Evolutionary conservation across 2,113 vertebrate species (phyloP).

Genomic region (Marcusenius ussheri): DNA sequence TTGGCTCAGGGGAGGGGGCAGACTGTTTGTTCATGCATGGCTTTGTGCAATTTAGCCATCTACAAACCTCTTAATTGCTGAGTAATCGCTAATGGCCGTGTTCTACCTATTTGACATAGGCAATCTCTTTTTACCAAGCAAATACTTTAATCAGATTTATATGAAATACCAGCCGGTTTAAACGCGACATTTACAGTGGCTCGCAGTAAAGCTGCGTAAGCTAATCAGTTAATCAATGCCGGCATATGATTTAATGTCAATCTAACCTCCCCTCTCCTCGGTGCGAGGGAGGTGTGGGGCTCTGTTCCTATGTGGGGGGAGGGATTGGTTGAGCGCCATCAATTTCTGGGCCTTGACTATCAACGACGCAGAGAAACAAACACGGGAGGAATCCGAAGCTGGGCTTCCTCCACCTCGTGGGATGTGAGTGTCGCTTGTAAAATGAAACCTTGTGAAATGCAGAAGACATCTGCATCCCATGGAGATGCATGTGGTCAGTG

Average conservation of each 20-base stretch:
- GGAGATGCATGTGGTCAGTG: not conserved
- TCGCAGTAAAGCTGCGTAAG: conserved; percentile 64
- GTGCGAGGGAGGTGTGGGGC: conserved; percentile 19
- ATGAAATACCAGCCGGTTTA: conserved; percentile 68
- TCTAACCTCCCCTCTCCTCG: conserved; percentile 47
- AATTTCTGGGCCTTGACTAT: not conserved
- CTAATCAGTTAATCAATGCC: conserved; percentile 69
- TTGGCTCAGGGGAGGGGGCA: conserved; percentile 14
- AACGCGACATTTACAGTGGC: conserved; percentile 69
- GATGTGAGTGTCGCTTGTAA: not conserved
- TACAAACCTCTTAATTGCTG: conserved; percentile 58
- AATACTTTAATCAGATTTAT: conserved; percentile 73
- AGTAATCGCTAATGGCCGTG: conserved; percentile 53
- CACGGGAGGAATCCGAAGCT: not conserved
- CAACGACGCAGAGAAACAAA: not conserved
- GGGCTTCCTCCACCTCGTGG: not conserved
- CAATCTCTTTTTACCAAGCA: conserved; percentile 42
- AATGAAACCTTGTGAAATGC: not conserved
- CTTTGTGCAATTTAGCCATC: conserved; percentile 53
- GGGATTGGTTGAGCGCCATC: not conserved
- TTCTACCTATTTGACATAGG: conserved; percentile 48
- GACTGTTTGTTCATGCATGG: conserved; percentile 50
- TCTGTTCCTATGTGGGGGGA: not conserved
- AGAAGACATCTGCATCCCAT: not conserved
- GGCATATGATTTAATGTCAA: conserved; percentile 62